Evolutionary conservation across 92 coral and sea anemone genomes (phyloP).

Genomic region (Porites rus): DNA sequence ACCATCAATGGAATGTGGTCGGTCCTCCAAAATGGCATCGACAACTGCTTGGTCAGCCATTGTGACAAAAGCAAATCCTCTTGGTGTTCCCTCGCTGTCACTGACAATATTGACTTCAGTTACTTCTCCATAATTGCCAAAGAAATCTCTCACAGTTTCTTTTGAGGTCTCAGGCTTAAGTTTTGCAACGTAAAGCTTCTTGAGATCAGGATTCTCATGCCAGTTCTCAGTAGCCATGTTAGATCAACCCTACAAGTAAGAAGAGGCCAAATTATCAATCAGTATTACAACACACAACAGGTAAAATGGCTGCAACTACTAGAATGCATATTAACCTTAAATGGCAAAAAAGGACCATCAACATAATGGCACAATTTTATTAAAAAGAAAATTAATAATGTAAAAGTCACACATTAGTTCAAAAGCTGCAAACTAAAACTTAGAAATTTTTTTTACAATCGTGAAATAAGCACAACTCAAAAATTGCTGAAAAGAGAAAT

Average conservation of each 20-base stretch:
- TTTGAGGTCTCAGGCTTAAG: constrained; percentile 62
- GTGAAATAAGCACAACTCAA: too few relatives aligned
- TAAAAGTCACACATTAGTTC: neutral
- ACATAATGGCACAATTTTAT: neutral
- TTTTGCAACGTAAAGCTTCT: constrained; percentile 76
- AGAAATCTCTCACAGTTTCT: constrained; percentile 48
- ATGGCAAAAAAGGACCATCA: neutral
- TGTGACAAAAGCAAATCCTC: constrained; percentile 80
- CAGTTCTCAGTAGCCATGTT: constrained; percentile 74
- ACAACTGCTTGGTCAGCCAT: constrained; percentile 63
- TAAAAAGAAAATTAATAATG: neutral
- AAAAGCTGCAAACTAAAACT: neutral
- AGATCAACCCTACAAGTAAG: constrained; percentile 16
- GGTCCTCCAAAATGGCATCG: constrained; percentile 43
- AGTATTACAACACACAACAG: too few relatives aligned
- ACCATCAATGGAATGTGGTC: constrained; percentile 80
- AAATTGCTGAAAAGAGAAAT: neutral
- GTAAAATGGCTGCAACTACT: too few relatives aligned
- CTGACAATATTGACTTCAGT: constrained; percentile 54
- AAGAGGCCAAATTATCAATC: neutral
- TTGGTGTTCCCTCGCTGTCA: constrained; percentile 50
- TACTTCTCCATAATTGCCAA: constrained; percentile 67
- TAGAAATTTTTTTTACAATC: neutral
- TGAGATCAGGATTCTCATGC: constrained; percentile 73
- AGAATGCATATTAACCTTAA: neutral